Base-by-base conservation (phyloP, 2,113 vertebrate species). In the Paralichthys olivaceus region DNA sequence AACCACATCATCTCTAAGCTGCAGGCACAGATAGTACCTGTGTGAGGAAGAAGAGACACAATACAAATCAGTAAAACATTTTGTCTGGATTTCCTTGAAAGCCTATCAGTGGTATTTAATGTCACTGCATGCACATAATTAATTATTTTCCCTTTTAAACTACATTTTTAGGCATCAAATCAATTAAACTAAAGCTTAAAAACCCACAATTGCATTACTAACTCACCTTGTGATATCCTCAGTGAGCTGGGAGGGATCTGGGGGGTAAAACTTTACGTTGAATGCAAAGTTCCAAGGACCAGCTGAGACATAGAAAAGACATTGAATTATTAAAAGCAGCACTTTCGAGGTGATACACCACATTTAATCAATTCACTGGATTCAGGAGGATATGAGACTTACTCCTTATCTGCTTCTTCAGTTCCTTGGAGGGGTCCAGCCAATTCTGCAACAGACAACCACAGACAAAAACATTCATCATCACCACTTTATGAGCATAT, bases 181-280 rank as follows among this genome's bases (percentile, higher is more conserved):
- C 20, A 19, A 51, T 51, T 14, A 7, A 55, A 47, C 40, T 45
- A 13, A 9, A 62, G 2, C 8, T 20, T 54, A 23, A 23, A 54
- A n/a, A 51, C 6, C 20, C 20, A 51, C 5, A 1, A 47, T 25
- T 32, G 56, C 47, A 62, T 12, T 15, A 25, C 4, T 7, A 13
- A 28, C 69, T 75, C 90, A 97, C 98, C 98, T 97, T 92, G 97
- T 99, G 87, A 99, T 98, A 72, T 99, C 98, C 93, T 99, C 98
- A 47, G 95, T 96, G 28, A 99, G 95, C 90, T 99, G 97, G 56
- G 97, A 89, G 19, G 98, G 98, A 79, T 99, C 98, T 67, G 97
- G 98, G 69, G 98, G 97, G 87, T 99, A 99, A 94, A 99, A 99
- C 92, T 99, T 99, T 59, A 99, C 98, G 81, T 96, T 98, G 92